phyloP scores from a whole-genome alignment of 2,113 vertebrate genomes.

The Zapus hudsonius region DNA sequence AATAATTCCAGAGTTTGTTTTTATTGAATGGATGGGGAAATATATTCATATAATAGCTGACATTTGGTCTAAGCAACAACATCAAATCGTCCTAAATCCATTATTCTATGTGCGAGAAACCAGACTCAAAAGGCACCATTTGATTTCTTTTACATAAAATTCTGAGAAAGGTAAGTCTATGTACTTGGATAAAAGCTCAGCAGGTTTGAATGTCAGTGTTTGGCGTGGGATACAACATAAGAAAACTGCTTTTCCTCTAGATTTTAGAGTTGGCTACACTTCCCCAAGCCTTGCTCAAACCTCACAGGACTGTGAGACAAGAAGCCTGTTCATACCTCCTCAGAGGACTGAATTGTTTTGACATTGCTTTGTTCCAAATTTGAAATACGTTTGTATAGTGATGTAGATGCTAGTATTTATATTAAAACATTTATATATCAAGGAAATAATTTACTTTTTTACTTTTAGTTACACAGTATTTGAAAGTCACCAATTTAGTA shows the following conservation, averaged over 20 bases:
- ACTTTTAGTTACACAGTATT: background rate
- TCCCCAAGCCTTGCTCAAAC: background rate
- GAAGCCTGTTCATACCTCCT: background rate
- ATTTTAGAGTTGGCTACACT: rapidly evolving
- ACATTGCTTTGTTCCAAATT: background rate
- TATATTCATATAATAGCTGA: background rate
- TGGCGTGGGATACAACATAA: too few species aligned
- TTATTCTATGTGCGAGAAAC: background rate
- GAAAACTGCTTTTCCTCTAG: background rate
- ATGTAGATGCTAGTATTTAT: background rate
- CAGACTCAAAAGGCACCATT: background rate
- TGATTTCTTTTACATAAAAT: background rate
- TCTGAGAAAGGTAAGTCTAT: background rate
- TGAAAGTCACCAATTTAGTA: background rate
- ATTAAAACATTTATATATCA: background rate
- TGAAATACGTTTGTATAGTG: background rate
- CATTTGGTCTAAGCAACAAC: background rate
- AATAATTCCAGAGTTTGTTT: background rate
- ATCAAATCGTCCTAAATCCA: background rate
- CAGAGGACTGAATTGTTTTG: background rate
- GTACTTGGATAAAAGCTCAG: too few species aligned
- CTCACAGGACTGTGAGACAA: background rate
- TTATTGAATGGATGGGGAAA: background rate
- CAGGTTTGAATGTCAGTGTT: background rate
- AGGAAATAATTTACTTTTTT: background rate